These are phyloP conservation scores for Boulengeromyrus knoepffleri DNA, from an alignment of 2,113 vertebrate genomes.

Conservation along the genomic window DNA sequence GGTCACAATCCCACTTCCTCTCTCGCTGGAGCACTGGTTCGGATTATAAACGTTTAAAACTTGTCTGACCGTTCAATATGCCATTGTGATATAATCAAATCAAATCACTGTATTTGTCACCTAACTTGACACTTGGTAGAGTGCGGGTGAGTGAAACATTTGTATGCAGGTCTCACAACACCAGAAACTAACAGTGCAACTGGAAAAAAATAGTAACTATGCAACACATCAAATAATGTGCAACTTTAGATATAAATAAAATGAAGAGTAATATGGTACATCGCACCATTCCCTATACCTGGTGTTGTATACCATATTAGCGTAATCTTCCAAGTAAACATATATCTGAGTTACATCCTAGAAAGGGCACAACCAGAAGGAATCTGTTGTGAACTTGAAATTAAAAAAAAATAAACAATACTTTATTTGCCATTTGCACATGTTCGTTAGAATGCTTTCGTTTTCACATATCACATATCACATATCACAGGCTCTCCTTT, in stretches of 20 bases:
- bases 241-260: not conserved
- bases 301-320: not conserved
- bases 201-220: not conserved
- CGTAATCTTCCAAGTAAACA: not conserved
- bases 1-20: not conserved
- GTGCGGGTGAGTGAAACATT: not conserved
- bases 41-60: not conserved
- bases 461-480: not conserved
- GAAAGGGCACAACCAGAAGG: not conserved
- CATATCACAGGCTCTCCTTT: not conserved
- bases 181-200: not conserved
- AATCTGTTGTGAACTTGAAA: not conserved
- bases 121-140: not conserved
- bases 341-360: not conserved
- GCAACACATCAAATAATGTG: not conserved
- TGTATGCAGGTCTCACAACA: not conserved
- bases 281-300: not conserved
- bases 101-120: not conserved
- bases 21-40: not conserved
- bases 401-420: too few species aligned
- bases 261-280: not conserved
- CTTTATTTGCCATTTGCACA: not conserved
- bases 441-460: not conserved
- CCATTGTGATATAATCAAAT: not conserved
- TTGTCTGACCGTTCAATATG: not conserved